A percentile compares a stretch with the other conserved stretches of the same genome.
Evolutionary conservation across 2,113 vertebrate genomes (phyloP).

Genomic region (Larimichthys crocea): DNA sequence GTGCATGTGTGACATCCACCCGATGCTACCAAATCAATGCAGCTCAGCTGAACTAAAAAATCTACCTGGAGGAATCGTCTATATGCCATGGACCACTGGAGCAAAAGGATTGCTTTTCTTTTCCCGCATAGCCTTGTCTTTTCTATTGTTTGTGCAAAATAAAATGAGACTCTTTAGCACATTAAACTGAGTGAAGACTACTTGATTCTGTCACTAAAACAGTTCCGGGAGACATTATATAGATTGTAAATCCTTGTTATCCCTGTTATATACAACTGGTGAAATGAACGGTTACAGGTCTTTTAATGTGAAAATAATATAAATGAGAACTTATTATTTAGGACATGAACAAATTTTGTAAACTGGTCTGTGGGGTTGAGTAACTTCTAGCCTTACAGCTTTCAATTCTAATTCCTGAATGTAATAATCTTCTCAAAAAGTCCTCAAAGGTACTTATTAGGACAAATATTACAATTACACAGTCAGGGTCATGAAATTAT

Average conservation of each 20-base stretch:
- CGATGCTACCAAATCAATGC: conserved; percentile 95
- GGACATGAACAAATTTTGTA: neutral
- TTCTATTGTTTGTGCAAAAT: conserved; percentile 67
- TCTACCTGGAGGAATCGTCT: conserved; percentile 96
- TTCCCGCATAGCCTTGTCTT: conserved; percentile 40
- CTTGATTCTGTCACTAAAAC: conserved; percentile 55
- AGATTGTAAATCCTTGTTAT: conserved; percentile 12
- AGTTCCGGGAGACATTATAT: conserved; percentile 2
- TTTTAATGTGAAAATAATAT: conserved; percentile 11
- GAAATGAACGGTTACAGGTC: neutral
- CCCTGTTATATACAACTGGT: neutral
- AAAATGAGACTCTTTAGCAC: conserved; percentile 70
- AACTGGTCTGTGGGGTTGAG: neutral
- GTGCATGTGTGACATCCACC: conserved; percentile 96
- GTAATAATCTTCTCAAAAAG: neutral
- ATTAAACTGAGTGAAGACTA: conserved; percentile 51
- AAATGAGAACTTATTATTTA: neutral
- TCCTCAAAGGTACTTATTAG: neutral
- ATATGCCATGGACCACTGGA: conserved; percentile 85
- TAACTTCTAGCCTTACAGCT: neutral
- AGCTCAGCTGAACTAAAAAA: conserved; percentile 93
- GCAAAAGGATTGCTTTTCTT: conserved; percentile 84
- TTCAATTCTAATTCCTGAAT: neutral
- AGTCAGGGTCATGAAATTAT: no score
- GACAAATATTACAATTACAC: neutral